Percentiles rank a stretch among this genome's conserved stretches.
Evolutionary conservation across 2,113 vertebrate genomes (phyloP).

Genomic region (Cercopithecus mona): DNA sequence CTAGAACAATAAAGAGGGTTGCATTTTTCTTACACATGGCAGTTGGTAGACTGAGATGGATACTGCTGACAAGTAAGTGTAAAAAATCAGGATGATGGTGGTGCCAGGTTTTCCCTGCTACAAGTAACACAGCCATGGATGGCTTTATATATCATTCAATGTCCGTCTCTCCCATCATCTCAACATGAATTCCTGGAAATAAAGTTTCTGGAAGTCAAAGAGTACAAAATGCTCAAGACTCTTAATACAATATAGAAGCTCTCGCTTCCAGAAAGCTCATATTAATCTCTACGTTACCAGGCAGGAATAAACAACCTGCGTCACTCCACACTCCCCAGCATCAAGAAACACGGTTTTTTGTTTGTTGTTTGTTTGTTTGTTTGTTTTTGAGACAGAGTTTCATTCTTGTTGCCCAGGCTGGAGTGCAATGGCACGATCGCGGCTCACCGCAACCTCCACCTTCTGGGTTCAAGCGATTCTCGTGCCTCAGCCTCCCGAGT

Average conservation of each 20-base stretch:
- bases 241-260: neutral
- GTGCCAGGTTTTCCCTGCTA: rapidly evolving
- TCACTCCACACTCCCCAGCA: neutral
- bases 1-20: neutral
- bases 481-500: no score
- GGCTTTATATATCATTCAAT: rapidly evolving
- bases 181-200: neutral
- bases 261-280: neutral
- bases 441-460: no score
- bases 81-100: neutral
- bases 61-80: neutral
- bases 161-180: neutral
- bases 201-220: neutral
- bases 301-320: neutral
- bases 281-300: neutral
- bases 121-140: neutral
- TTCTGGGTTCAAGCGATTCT: no score
- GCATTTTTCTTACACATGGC: neutral
- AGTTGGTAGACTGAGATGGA: neutral
- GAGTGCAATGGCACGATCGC: no score
- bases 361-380: no score
- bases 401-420: no score
- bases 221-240: neutral
- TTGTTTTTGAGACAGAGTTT: no score
- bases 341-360: no score